Conservation (phyloP, 2,888 invertebrate species). For the Oscheius sp. region DNA sequence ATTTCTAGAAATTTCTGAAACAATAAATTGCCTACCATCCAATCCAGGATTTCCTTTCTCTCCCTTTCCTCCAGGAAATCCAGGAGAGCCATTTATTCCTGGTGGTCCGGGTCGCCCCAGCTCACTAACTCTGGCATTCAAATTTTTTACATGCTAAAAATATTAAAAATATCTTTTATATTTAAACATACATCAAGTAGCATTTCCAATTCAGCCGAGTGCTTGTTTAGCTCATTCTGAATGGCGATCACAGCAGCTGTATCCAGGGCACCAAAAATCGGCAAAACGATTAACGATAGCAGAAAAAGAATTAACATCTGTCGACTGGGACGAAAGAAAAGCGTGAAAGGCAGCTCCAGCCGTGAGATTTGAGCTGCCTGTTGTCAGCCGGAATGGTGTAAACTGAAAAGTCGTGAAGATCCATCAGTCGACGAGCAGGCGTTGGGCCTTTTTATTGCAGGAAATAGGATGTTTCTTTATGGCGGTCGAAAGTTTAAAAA, state of each 20-base stretch:
- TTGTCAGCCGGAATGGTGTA: no score
- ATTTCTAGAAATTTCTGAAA: neutral
- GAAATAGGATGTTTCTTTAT: no score
- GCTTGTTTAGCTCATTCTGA: slow-evolving; percentile 60
- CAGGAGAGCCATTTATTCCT: slow-evolving; percentile 56
- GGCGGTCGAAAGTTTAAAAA: no score
- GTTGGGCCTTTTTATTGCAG: no score
- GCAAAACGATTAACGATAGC: no score
- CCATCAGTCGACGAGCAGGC: no score
- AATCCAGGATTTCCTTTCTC: slow-evolving; percentile 51
- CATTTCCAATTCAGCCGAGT: slow-evolving; percentile 57
- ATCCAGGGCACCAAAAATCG: slow-evolving; percentile 44
- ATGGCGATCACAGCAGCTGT: slow-evolving; percentile 61
- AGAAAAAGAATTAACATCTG: no score
- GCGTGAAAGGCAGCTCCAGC: no score
- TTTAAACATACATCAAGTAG: slow-evolving; percentile 50
- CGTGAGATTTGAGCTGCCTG: no score
- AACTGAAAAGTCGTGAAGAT: no score
- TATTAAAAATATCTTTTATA: neutral
- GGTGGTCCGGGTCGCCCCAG: slow-evolving; percentile 57
- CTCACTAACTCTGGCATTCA: slow-evolving; percentile 56
- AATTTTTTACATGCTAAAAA: slow-evolving; percentile 57
- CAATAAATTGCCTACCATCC: slow-evolving; percentile 37
- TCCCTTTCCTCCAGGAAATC: slow-evolving; percentile 56
- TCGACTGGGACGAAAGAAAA: no score